Evolutionary conservation across 2,888 invertebrate species (phyloP).

Genomic region (Abrostola tripartita): DNA sequence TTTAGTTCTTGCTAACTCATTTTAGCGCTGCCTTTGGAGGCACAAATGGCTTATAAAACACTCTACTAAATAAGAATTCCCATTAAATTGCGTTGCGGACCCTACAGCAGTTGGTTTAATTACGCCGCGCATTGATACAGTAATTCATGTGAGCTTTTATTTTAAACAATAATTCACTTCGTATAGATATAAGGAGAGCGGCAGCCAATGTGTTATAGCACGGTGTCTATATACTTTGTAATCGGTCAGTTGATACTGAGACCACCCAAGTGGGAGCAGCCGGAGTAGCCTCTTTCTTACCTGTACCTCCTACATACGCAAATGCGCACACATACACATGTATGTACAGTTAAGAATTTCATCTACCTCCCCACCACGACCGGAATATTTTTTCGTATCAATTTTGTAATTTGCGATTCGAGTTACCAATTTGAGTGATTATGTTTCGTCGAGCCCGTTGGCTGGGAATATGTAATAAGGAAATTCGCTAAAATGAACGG

Average conservation of each 20-base stretch:
- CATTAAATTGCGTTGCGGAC: conserved; percentile 53
- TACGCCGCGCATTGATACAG: conserved; percentile 72
- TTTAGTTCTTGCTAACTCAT: conserved; percentile 39
- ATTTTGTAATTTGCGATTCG: conserved; percentile 84
- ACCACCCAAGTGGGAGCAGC: conserved; percentile 80
- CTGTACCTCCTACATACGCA: conserved; percentile 60
- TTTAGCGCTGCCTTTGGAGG: conserved; percentile 28
- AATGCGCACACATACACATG: conserved; percentile 49
- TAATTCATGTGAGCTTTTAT: conserved; percentile 77
- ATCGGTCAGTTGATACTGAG: conserved; percentile 78
- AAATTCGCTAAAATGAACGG: conserved; percentile 72
- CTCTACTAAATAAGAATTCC: conserved; percentile 48
- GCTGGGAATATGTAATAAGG: conserved; percentile 77
- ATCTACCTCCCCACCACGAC: conserved; percentile 56
- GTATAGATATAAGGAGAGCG: conserved; percentile 67
- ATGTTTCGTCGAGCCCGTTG: conserved; percentile 69
- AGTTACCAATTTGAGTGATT: conserved; percentile 83
- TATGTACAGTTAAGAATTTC: conserved; percentile 59
- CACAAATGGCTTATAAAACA: conserved; percentile 38
- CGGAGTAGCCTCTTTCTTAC: conserved; percentile 68
- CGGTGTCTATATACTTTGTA: conserved; percentile 75
- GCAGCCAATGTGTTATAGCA: conserved; percentile 64
- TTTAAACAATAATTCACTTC: conserved; percentile 75
- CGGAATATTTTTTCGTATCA: conserved; percentile 70
- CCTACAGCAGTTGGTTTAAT: conserved; percentile 70